Evolutionary conservation across 2,888 invertebrate genomes (phyloP).

Genomic region (Leptinotarsa haldemani): DNA sequence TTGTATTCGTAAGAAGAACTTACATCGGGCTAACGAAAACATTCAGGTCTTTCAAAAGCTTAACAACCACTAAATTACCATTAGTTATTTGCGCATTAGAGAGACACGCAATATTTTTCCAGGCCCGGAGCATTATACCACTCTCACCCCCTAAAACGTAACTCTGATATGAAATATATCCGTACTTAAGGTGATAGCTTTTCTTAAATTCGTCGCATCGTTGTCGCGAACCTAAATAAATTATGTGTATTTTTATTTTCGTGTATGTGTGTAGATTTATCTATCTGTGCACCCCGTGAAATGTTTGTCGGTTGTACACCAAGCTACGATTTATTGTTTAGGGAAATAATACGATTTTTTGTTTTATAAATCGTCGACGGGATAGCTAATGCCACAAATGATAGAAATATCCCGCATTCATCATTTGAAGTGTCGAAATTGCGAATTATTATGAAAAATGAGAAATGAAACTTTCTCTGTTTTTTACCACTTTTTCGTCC

Average conservation of each 20-base stretch:
- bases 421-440: conserved; percentile 2
- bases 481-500: no score
- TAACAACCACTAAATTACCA: conserved; percentile 58
- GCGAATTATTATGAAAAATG: not conserved
- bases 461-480: no score
- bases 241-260: conserved; percentile 63
- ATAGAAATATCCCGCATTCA: not conserved
- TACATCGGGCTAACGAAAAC: conserved; percentile 3
- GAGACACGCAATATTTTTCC: conserved; percentile 63
- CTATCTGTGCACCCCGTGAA: conserved; percentile 54
- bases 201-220: conserved; percentile 66
- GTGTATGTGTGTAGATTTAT: conserved; percentile 61
- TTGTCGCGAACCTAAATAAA: conserved; percentile 64
- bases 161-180: conserved; percentile 65
- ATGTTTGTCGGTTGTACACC: conserved; percentile 40
- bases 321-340: conserved; percentile 49
- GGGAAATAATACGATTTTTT: conserved; percentile 51
- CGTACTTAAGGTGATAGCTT: conserved; percentile 68
- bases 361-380: conserved; percentile 42
- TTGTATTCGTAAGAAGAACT: not conserved
- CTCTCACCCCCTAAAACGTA: conserved; percentile 39
- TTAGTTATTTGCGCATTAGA: conserved; percentile 60
- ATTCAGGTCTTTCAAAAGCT: conserved; percentile 50
- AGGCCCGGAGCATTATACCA: conserved; percentile 31
- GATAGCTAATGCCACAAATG: conserved; percentile 42